A percentile compares a stretch with the other conserved stretches of the same genome.
phyloP scores from a whole-genome alignment of 2,797 vertebrate genomes.

The Austrolebias charrua region DNA sequence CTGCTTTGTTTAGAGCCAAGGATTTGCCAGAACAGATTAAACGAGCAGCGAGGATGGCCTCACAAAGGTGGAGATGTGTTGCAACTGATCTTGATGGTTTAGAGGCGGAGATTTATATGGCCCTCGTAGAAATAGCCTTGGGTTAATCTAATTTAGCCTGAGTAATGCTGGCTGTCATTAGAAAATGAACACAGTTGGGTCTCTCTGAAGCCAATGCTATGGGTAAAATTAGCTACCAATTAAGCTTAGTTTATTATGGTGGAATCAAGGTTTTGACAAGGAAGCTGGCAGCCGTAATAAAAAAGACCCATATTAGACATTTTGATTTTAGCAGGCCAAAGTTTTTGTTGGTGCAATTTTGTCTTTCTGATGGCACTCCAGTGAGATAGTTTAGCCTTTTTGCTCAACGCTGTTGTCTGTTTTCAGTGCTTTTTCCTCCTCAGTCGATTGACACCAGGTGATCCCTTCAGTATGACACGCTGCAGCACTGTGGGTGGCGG shows the following conservation, averaged over 20 bases:
- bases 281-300: slow-evolving; percentile 42
- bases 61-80: background rate
- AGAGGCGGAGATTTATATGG: slow-evolving; percentile 62
- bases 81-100: slow-evolving; percentile 43
- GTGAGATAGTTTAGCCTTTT: slow-evolving; percentile 26
- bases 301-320: slow-evolving; percentile 49
- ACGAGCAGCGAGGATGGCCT: background rate
- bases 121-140: slow-evolving; percentile 64
- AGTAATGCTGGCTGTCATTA: slow-evolving; percentile 76
- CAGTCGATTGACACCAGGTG: slow-evolving; percentile 14
- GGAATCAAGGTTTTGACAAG: slow-evolving; percentile 34
- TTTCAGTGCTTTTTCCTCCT: slow-evolving; percentile 4
- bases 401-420: slow-evolving; percentile 14
- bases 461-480: slow-evolving; percentile 19
- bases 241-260: slow-evolving; percentile 61
- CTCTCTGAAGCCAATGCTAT: slow-evolving; percentile 60
- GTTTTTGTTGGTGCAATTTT: background rate
- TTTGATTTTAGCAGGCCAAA: slow-evolving; percentile 33
- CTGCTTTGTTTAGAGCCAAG: slow-evolving; percentile 20
- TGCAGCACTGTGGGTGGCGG: slow-evolving; percentile 19
- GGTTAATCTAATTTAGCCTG: slow-evolving; percentile 73
- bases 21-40: slow-evolving; percentile 15
- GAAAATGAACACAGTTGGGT: slow-evolving; percentile 61
- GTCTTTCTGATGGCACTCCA: background rate
- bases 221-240: slow-evolving; percentile 74